Evolutionary conservation across 1,140 invertebrate genomes (phyloP).

Genomic region (Solen grandis): DNA sequence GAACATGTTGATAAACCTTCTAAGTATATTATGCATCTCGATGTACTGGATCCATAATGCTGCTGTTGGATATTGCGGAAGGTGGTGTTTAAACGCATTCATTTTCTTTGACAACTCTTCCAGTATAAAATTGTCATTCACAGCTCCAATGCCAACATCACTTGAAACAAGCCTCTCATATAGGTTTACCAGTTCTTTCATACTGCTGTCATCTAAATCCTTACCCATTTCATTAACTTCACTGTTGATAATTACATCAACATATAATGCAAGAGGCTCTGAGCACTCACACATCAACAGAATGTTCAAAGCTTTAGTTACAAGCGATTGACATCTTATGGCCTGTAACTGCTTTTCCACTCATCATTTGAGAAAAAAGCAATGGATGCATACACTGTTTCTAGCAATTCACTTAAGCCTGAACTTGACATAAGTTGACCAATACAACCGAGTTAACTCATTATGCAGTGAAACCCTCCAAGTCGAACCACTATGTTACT

Average conservation of each 20-base stretch:
- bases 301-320: constrained; percentile 45
- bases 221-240: too few species aligned
- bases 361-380: constrained; percentile 75
- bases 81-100: too few species aligned
- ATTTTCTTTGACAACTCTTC: too few species aligned
- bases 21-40: constrained; percentile 54
- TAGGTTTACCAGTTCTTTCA: too few species aligned
- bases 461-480: constrained; percentile 57
- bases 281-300: too few species aligned
- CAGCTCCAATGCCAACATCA: too few species aligned
- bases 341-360: constrained; percentile 77
- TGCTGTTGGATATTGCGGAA: not conserved
- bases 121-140: too few species aligned
- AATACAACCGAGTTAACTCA: constrained; percentile 64
- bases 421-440: constrained; percentile 60
- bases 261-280: too few species aligned
- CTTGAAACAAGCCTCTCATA: too few species aligned
- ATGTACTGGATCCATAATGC: constrained; percentile 54
- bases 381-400: constrained; percentile 60
- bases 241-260: too few species aligned
- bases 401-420: constrained; percentile 59
- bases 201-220: too few species aligned
- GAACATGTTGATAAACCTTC: constrained; percentile 45
- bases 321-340: constrained; percentile 75
- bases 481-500: constrained; percentile 35